A percentile compares a stretch with the other conserved stretches of the same genome.
phyloP scores from a whole-genome alignment of 2,797 vertebrate species.

The Emys orbicularis region DNA sequence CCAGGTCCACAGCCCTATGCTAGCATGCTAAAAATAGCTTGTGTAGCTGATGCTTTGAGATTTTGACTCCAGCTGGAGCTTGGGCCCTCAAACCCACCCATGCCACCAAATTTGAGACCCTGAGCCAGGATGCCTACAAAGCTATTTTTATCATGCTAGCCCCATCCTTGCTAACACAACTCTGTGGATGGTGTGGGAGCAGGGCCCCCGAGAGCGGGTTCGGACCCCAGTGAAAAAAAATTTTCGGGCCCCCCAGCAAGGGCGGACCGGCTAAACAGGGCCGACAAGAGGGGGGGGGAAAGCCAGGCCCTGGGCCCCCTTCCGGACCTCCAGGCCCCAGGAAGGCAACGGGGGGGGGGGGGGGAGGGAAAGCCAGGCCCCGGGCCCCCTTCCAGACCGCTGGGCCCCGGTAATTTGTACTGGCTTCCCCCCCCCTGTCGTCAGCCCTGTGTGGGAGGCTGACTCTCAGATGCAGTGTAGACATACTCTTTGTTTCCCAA shows the following conservation, averaged over 20 bases:
- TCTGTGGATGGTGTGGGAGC: neutral
- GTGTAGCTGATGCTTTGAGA: neutral
- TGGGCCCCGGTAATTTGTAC: too few relatives aligned
- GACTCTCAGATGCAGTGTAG: neutral
- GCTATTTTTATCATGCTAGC: neutral
- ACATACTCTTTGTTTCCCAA: neutral
- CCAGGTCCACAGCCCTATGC: neutral
- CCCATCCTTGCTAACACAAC: neutral
- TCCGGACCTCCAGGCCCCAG: too few relatives aligned
- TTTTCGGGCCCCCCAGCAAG: too few relatives aligned
- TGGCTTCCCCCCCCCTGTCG: too few relatives aligned
- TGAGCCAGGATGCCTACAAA: neutral
- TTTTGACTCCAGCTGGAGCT: neutral
- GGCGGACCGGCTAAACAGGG: too few relatives aligned
- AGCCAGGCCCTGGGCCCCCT: too few relatives aligned
- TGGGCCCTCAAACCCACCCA: neutral
- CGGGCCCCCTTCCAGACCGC: too few relatives aligned
- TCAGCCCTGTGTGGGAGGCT: neutral
- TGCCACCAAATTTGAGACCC: neutral
- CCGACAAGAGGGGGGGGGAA: too few relatives aligned
- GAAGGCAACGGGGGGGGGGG: too few relatives aligned
- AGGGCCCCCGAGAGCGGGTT: too few relatives aligned
- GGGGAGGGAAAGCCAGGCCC: too few relatives aligned
- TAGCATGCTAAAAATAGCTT: neutral
- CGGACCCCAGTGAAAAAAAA: too few relatives aligned